Evolutionary conservation across 2,888 invertebrate species (phyloP).

Genomic region (Macrophya annulata): DNA sequence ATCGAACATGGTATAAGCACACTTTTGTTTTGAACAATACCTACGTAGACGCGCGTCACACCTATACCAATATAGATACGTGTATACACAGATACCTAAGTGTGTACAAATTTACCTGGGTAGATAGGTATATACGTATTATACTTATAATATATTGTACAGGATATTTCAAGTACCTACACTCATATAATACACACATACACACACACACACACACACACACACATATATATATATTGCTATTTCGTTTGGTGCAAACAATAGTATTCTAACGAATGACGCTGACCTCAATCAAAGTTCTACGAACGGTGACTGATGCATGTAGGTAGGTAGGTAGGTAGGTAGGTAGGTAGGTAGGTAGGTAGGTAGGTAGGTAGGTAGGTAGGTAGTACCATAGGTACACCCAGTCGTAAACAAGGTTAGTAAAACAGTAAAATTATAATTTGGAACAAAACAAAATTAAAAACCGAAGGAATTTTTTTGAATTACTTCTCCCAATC

Average conservation of each 20-base stretch:
- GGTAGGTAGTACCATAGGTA: background rate
- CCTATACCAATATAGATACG: background rate
- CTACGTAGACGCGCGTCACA: background rate
- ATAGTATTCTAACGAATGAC: constrained; percentile 23
- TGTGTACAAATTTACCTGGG: background rate
- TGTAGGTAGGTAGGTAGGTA: background rate
- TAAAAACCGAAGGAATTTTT: background rate
- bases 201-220: background rate
- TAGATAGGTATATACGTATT: background rate
- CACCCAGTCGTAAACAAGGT: constrained; percentile 10
- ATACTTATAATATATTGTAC: constrained; percentile 1
- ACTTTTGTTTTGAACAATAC: constrained; percentile 17
- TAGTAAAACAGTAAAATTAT: constrained; percentile 1
- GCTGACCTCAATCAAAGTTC: constrained; percentile 44
- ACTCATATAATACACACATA: background rate
- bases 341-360: background rate
- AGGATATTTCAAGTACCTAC: constrained; percentile 7
- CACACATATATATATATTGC: background rate
- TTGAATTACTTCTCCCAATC: background rate
- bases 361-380: background rate
- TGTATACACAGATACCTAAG: background rate
- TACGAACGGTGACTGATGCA: constrained; percentile 12
- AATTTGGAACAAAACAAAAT: background rate
- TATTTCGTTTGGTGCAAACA: constrained; percentile 12
- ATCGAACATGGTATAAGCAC: background rate